Percentiles rank a stretch among this genome's conserved stretches.
phyloP scores from a whole-genome alignment of 2,888 invertebrate genomes.

The Urechis unicinctus region DNA sequence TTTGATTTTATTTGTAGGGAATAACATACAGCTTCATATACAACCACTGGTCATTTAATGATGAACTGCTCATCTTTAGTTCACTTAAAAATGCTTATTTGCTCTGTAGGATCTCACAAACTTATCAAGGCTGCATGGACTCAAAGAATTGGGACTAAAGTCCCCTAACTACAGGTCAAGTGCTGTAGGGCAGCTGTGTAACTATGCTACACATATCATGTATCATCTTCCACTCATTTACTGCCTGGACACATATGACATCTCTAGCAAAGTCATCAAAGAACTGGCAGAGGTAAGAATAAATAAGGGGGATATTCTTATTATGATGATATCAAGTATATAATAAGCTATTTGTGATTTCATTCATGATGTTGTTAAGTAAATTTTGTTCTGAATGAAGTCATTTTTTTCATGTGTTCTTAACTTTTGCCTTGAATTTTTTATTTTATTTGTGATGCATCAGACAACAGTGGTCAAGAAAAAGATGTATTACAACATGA shows the following conservation, averaged over 20 bases:
- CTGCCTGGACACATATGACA: constrained; percentile 42
- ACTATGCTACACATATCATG: constrained; percentile 47
- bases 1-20: too few species aligned
- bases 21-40: too few species aligned
- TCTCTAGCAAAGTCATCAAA: constrained; percentile 35
- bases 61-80: too few species aligned
- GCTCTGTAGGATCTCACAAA: constrained; percentile 42
- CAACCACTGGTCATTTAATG: too few species aligned
- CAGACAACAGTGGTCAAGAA: constrained; percentile 50
- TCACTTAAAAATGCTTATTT: too few species aligned
- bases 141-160: constrained; percentile 39
- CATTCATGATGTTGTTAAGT: too few species aligned
- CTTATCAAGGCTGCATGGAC: constrained; percentile 32
- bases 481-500: constrained; percentile 51
- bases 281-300: constrained; percentile 44
- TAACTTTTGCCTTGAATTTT: too few species aligned
- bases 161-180: constrained; percentile 41
- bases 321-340: neutral
- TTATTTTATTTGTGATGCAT: too few species aligned
- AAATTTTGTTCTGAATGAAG: neutral
- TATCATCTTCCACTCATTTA: constrained; percentile 44
- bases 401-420: too few species aligned
- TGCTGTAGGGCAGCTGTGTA: constrained; percentile 45
- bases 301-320: neutral
- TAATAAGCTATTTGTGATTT: neutral